Base-by-base conservation (phyloP, 2,888 invertebrate genomes). In the Leptopilina syphax region DNA sequence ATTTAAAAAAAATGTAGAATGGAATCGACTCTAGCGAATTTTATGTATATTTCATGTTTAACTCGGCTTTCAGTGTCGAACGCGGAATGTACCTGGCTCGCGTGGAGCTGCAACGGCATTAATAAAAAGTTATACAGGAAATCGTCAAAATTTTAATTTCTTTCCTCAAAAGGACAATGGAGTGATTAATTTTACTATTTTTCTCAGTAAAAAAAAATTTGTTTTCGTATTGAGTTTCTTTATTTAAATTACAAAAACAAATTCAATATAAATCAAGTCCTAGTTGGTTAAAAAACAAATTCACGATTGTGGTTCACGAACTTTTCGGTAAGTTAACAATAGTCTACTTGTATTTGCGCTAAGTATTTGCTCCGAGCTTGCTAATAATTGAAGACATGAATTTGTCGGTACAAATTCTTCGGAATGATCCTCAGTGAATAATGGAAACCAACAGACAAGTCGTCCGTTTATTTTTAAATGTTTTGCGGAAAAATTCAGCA, bases 371-470 rank as follows among this genome's bases (percentile, higher is more conserved):
- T 99, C 98, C 9, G 97, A 96, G 93, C 97, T 98, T 34, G 95
- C 95, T 57, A 97, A 92, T 77, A 99, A 92, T 80, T 92, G 89
- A 81, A 99, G 93, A 88, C 96, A 96, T 2, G 96, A 95, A 92
- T 99, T 98, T 5, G 92, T 92, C 0, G 99, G 99, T 24, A 99
- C 92, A 80, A 95, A 94, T 0, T 94, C 92, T 76, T 95, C 95
- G 0, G 92, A 91, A 90, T 97, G 97, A 84, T 96, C 96, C 79
- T 95, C 94, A 85, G 97, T 95, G 84, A 96, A 96, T 60, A 98
- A 94, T 44, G 99, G 99, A 87, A 98, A 95, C 99, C 99, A 99
- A 93, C 96, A 98, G 0, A 99, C 98, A 24, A 99, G 93, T 83
- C 97, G 93, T 0, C 98, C 96, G 6, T 95, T 95, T 6, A 96